Conservation (phyloP, 2,888 invertebrate genomes). For the Pediacus dermestoides region DNA sequence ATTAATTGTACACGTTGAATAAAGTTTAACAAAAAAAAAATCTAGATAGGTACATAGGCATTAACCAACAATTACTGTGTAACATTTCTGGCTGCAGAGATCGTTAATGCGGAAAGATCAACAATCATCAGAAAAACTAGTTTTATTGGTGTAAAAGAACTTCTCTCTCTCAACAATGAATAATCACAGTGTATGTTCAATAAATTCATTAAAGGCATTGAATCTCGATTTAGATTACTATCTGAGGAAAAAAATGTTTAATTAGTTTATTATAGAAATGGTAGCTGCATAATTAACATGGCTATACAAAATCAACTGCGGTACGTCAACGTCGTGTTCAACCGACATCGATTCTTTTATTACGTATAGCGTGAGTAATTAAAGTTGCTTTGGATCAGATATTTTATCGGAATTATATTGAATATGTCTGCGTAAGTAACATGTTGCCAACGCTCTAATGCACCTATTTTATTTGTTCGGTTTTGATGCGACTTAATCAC, state of each 20-base stretch:
- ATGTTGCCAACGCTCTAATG: conserved; percentile 1
- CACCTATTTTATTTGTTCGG: too few relatives aligned
- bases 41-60: too few relatives aligned
- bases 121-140: conserved; percentile 1
- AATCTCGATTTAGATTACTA: conserved; percentile 21
- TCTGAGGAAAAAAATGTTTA: conserved; percentile 25
- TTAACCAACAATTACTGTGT: too few relatives aligned
- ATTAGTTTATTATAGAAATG: conserved; percentile 28
- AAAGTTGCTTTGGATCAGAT: conserved; percentile 12
- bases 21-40: too few relatives aligned
- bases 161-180: conserved; percentile 13
- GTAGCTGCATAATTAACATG: conserved; percentile 25
- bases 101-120: conserved; percentile 2
- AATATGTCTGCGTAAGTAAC: conserved; percentile 1
- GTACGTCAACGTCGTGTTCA: conserved; percentile 9
- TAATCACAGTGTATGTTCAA: conserved; percentile 16
- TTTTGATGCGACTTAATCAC: too few relatives aligned
- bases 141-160: neutral
- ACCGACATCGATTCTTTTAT: conserved; percentile 7
- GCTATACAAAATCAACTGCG: conserved; percentile 11
- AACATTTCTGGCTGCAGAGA: too few relatives aligned
- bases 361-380: conserved; percentile 13
- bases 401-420: conserved; percentile 5
- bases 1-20: too few relatives aligned
- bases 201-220: conserved; percentile 24